Percentiles rank a stretch among this genome's conserved stretches.
Evolutionary conservation across 2,888 invertebrate species (phyloP).

Genomic region (Hyles lineata): DNA sequence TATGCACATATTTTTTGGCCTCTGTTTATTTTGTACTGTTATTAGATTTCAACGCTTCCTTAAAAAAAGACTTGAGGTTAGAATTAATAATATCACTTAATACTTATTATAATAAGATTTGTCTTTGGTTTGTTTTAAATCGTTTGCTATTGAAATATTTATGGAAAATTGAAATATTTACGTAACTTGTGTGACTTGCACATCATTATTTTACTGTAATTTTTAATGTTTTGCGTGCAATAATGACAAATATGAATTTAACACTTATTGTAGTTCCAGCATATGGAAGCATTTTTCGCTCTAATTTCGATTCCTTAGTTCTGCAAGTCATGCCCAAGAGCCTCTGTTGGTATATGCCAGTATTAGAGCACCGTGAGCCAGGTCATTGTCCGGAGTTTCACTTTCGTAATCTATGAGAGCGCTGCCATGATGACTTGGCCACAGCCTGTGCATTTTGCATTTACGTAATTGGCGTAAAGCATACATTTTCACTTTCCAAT

Average conservation of each 20-base stretch:
- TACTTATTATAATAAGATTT: too few relatives aligned
- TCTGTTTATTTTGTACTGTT: neutral
- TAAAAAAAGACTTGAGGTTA: neutral
- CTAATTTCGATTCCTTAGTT: neutral
- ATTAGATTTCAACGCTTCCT: neutral
- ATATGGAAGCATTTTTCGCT: neutral
- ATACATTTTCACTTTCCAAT: conserved; percentile 64
- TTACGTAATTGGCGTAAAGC: conserved; percentile 62
- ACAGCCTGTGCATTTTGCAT: conserved; percentile 60
- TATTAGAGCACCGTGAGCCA: conserved; percentile 32
- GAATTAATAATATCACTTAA: too few relatives aligned
- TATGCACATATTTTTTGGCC: neutral
- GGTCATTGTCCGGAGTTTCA: conserved; percentile 65
- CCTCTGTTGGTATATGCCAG: conserved; percentile 8
- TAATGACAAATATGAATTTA: too few relatives aligned
- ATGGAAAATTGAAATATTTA: too few relatives aligned
- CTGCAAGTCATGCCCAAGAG: neutral
- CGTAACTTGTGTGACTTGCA: too few relatives aligned
- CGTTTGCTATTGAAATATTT: too few relatives aligned
- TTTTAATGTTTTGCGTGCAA: too few relatives aligned
- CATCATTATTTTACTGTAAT: too few relatives aligned
- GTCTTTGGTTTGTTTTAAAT: too few relatives aligned
- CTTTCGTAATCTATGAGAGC: conserved; percentile 71
- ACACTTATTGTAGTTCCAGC: neutral
- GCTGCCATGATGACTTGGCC: conserved; percentile 62